phyloP scores from a whole-genome alignment of 2,113 vertebrate species.

The Caretta caretta region DNA sequence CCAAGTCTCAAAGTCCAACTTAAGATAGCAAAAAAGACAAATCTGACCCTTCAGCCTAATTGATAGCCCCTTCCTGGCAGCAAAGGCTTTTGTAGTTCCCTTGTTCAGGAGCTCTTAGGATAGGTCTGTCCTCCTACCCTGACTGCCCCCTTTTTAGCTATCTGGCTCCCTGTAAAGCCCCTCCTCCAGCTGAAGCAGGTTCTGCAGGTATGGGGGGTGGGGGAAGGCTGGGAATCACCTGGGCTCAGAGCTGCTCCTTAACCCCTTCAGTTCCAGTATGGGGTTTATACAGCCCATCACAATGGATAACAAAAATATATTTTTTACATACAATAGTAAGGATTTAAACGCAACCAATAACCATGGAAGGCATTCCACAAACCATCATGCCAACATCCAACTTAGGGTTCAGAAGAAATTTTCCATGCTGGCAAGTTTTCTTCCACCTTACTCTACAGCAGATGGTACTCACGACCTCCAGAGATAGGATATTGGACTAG shows the following conservation, averaged over 20 bases:
- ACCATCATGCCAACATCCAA: background rate
- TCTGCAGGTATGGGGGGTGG: no score
- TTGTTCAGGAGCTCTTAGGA: background rate
- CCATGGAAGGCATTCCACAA: background rate
- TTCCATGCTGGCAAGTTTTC: fast-evolving
- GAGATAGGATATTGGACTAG: background rate
- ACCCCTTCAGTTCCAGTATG: no score
- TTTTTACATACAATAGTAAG: no score
- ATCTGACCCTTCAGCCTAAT: background rate
- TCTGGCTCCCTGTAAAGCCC: background rate
- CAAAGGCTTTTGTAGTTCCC: background rate
- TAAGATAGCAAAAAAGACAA: background rate
- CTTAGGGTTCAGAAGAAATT: background rate
- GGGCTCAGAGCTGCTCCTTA: no score
- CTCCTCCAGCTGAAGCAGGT: background rate
- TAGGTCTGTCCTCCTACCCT: background rate
- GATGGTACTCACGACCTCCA: background rate
- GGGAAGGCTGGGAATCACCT: no score
- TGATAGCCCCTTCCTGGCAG: background rate
- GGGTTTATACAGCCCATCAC: no score
- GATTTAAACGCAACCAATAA: background rate
- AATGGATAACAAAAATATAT: no score
- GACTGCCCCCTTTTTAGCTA: background rate
- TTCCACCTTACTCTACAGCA: background rate
- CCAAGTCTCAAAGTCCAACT: background rate